Base-by-base conservation (phyloP, 2,888 invertebrate species). In the Pachycephus smyrnensis region DNA sequence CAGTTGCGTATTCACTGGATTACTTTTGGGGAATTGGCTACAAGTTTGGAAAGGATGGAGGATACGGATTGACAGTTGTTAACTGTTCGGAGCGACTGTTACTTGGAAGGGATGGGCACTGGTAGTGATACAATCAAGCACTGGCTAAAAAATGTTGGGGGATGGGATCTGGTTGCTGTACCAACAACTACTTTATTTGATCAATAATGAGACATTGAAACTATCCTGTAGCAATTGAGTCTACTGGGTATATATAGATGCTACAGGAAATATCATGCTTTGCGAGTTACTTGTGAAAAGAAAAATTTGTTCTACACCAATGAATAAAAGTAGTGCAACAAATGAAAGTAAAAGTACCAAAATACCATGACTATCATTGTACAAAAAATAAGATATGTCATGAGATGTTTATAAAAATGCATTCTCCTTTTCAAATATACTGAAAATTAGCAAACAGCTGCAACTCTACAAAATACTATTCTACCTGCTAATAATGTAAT, bases 401-500 rank as follows among this genome's bases (percentile, higher is more conserved):
- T 23, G 23, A 55, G 55, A 55, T 23, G 23, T 55, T 55, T 55
- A 55, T 55, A 55, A 9, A 23, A 6, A 55, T 9, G 23, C 23
- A 55, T 55, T 23, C 55, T 55, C 23, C 2, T 23, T 55, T 55
- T 23, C 9, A 2, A 55, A 55, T 55, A 55, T 6, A 55, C 9
- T 55, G 55, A 23, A 1, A 23, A 55, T 55, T 23, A 23, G 6
- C 6, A 40, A 55, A 15, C 23, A 55, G 23, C 55, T 55, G 55
- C 23, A 55, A 55, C 55, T 55, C 55, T 55, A 55, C 55, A 23
- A 23, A 55, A 6, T 32, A 23, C 75, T 77, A 69, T 75, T 79
- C 40, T 76, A 79, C 31, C 75, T 80, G 68, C 76, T 82, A 84
- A 80, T 84, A 82, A 84, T 80, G 76, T 79, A 83, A 84, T 84